Evolutionary conservation across 2,888 invertebrate species (phyloP).

Genomic region (Platycnemis pennipes): DNA sequence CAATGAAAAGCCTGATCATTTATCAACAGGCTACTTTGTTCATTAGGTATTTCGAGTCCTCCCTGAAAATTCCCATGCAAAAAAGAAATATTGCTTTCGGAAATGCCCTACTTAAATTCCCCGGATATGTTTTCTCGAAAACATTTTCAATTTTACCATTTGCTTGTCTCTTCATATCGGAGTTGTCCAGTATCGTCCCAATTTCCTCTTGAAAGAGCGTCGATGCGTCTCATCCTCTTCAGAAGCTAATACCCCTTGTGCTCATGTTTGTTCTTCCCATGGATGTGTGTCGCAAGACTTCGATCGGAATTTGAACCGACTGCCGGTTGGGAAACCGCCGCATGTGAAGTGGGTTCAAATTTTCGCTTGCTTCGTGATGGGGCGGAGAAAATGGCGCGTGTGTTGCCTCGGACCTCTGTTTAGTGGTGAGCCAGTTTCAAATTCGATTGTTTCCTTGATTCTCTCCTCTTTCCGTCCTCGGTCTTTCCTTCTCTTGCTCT

Average conservation of each 20-base stretch:
- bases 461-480: neutral
- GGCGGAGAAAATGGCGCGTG: neutral
- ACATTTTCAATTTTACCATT: no score
- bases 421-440: neutral
- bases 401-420: neutral
- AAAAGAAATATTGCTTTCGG: no score
- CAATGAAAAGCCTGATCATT: no score
- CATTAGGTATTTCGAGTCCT: no score
- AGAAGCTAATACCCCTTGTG: neutral
- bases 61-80: no score
- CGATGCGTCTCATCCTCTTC: neutral
- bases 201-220: neutral
- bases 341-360: neutral
- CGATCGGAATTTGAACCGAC: neutral
- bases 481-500: neutral
- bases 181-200: no score
- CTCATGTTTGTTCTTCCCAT: neutral
- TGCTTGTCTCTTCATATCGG: no score
- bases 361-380: neutral
- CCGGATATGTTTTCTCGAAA: no score
- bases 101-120: no score
- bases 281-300: neutral
- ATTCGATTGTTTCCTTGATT: neutral
- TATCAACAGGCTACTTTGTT: no score
- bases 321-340: neutral